Evolutionary conservation across 2,888 invertebrate genomes (phyloP).

Genomic region (Polyommatus icarus): DNA sequence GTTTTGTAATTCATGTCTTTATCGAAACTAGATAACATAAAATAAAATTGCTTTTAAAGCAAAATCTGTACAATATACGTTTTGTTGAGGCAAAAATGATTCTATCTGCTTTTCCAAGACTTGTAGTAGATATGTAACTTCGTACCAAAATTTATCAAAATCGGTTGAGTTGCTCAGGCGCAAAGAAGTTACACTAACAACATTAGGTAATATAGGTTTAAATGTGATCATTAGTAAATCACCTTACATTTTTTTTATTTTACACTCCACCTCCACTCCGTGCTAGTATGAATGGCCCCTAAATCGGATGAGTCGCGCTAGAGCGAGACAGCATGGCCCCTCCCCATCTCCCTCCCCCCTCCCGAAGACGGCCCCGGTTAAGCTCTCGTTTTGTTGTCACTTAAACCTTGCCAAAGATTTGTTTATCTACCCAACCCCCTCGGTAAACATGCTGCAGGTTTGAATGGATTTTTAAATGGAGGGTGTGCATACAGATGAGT

Average conservation of each 20-base stretch:
- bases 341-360: slow-evolving; percentile 47
- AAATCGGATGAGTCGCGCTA: slow-evolving; percentile 61
- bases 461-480: slow-evolving; percentile 14
- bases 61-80: too few relatives aligned
- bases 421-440: slow-evolving; percentile 47
- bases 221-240: background rate
- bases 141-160: too few relatives aligned
- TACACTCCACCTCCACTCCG: background rate
- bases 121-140: too few relatives aligned
- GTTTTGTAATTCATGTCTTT: too few relatives aligned
- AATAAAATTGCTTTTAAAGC: too few relatives aligned
- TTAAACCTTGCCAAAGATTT: slow-evolving; percentile 73
- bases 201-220: too few relatives aligned
- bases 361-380: slow-evolving; percentile 74
- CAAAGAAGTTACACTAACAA: too few relatives aligned
- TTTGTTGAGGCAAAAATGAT: too few relatives aligned
- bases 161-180: too few relatives aligned
- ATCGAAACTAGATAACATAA: too few relatives aligned
- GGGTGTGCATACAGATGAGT: slow-evolving; percentile 17
- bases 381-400: slow-evolving; percentile 79
- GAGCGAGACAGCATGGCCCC: slow-evolving; percentile 61
- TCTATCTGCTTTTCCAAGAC: too few relatives aligned
- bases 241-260: background rate
- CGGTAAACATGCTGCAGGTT: slow-evolving; percentile 6
- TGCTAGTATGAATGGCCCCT: background rate